Evolutionary conservation across 2,113 vertebrate species (phyloP).

Genomic region (Mystacornis crossleyi): DNA sequence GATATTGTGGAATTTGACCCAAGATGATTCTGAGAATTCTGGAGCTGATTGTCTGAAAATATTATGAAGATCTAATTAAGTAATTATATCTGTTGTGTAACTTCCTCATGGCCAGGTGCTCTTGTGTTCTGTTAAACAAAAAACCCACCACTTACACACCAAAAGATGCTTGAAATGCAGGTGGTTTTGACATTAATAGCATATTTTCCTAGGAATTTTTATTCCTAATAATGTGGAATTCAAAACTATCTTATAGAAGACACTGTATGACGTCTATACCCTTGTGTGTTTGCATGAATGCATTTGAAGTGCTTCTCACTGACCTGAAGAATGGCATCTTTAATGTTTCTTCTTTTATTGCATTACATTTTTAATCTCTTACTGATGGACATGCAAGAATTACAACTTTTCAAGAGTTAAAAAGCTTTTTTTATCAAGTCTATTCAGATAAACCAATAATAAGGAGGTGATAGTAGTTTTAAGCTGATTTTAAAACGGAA

Average conservation of each 20-base stretch:
- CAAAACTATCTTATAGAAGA: background rate
- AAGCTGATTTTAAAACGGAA: background rate
- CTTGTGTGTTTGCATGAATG: background rate
- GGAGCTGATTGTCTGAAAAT: background rate
- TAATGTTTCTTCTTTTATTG: background rate
- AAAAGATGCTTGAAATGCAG: background rate
- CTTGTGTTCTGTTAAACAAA: background rate
- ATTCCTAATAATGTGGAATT: background rate
- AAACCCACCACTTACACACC: rapidly evolving
- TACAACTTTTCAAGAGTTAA: background rate
- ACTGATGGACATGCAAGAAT: background rate
- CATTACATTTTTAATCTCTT: background rate
- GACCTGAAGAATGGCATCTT: background rate
- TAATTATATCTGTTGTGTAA: background rate
- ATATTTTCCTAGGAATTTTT: background rate
- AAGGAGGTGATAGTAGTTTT: background rate
- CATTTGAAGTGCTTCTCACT: background rate
- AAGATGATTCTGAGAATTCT: background rate
- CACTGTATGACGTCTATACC: background rate
- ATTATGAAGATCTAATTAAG: background rate
- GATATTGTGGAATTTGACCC: background rate
- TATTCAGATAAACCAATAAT: background rate
- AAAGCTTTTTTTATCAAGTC: background rate
- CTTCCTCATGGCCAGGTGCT: background rate
- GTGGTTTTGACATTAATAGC: background rate